These are phyloP conservation scores for Lampris incognitus DNA, from an alignment of 2,113 vertebrate species.

Conservation along the genomic window DNA sequence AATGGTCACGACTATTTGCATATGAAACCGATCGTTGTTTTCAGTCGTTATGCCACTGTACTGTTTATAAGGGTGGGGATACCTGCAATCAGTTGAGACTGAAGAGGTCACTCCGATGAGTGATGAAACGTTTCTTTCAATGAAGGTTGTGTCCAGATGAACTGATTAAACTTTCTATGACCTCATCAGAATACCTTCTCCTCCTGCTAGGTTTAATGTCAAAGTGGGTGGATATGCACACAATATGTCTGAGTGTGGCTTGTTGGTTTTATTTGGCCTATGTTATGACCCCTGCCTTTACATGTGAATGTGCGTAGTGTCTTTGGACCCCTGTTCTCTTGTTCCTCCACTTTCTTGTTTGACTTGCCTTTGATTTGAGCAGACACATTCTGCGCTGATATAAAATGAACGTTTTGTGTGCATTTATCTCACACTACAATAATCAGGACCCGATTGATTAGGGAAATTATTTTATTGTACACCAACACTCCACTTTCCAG, in stretches of 20 bases:
- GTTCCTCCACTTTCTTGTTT: slow-evolving; percentile 73
- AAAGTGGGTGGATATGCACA: neutral
- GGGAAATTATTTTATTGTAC: neutral
- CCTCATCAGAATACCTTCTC: neutral
- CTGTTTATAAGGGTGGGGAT: too few species aligned
- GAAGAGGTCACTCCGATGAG: too few species aligned
- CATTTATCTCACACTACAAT: neutral
- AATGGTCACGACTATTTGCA: too few species aligned
- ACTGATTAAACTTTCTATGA: too few species aligned
- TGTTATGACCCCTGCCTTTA: slow-evolving; percentile 9
- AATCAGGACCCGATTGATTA: neutral
- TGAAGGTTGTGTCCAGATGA: too few species aligned
- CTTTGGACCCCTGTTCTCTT: slow-evolving; percentile 43
- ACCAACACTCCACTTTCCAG: neutral
- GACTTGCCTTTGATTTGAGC: slow-evolving; percentile 51
- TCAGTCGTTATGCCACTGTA: too few species aligned
- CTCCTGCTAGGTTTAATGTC: neutral
- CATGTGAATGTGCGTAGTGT: slow-evolving; percentile 4
- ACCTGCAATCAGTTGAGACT: too few species aligned
- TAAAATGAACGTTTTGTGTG: too few species aligned
- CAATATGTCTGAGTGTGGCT: slow-evolving; percentile 16
- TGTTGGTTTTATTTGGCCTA: slow-evolving; percentile 6
- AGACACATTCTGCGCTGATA: neutral
- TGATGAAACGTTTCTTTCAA: too few species aligned
- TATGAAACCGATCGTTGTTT: too few species aligned